A percentile compares a stretch with the other conserved stretches of the same genome.
Evolutionary conservation across 2,888 invertebrate species (phyloP).

Genomic region (Xestoiulus laeticollis): DNA sequence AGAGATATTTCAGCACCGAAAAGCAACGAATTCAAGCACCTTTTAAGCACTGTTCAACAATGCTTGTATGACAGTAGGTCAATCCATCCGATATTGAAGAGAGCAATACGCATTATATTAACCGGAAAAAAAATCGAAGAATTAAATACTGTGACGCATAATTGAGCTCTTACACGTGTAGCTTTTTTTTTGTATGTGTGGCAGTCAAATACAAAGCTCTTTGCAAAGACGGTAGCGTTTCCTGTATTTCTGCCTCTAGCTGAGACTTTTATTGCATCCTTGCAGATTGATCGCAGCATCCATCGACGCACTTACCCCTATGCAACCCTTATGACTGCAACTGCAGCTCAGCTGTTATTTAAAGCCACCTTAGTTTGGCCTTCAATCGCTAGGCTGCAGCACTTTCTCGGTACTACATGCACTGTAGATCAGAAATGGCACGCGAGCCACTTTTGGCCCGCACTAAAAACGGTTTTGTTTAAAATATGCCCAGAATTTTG

Average conservation of each 20-base stretch:
- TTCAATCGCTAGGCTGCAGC: not conserved
- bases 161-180: not conserved
- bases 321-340: not conserved
- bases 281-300: conserved; percentile 21
- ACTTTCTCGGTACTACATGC: not conserved
- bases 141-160: not conserved
- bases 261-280: conserved; percentile 3
- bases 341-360: conserved; percentile 18
- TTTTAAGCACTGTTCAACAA: not conserved
- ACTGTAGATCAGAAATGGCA: too few relatives aligned
- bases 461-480: too few relatives aligned
- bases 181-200: not conserved
- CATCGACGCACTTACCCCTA: not conserved
- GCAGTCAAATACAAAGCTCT: not conserved
- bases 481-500: too few relatives aligned
- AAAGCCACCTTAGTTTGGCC: not conserved
- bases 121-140: not conserved
- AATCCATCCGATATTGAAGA: not conserved
- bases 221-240: not conserved
- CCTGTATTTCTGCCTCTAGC: not conserved
- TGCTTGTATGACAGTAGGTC: not conserved
- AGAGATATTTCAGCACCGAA: not conserved
- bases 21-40: conserved; percentile 1
- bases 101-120: not conserved
- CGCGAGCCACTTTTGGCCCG: too few relatives aligned